Evolutionary conservation across 1,140 invertebrate species (phyloP).

Genomic region (Parapsyche elsis): DNA sequence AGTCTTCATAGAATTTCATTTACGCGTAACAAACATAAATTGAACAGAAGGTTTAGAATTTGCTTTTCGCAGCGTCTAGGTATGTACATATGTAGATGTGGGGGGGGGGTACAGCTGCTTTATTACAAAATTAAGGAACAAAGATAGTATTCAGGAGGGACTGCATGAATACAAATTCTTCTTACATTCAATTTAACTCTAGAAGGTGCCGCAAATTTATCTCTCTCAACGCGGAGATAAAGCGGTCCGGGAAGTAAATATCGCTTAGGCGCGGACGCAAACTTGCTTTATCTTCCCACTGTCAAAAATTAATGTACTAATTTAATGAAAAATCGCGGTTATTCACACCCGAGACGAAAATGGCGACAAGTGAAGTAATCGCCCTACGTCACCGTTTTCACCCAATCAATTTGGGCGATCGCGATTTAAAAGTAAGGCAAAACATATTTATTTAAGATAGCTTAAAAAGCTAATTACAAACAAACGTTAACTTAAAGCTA

Average conservation of each 20-base stretch:
- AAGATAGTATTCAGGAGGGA: constrained; percentile 26
- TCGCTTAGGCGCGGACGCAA: neutral
- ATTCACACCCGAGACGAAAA: neutral
- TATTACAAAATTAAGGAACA: constrained; percentile 40
- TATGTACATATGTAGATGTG: neutral
- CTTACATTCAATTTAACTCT: constrained; percentile 48
- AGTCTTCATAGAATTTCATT: neutral
- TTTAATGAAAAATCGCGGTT: neutral
- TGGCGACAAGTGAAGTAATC: neutral
- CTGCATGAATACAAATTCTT: constrained; percentile 45
- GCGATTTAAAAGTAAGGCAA: too few relatives aligned
- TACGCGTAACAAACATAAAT: neutral
- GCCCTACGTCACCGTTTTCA: too few relatives aligned
- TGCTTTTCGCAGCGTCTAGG: neutral
- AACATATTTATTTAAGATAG: too few relatives aligned
- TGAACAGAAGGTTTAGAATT: neutral
- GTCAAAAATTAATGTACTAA: constrained; percentile 21
- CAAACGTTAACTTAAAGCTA: too few relatives aligned
- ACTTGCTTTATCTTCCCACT: constrained; percentile 8
- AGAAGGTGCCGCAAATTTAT: constrained; percentile 45
- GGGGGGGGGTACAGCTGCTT: neutral
- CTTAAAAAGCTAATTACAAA: too few relatives aligned
- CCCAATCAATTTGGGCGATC: too few relatives aligned
- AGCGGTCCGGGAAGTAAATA: constrained; percentile 34
- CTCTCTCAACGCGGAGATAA: constrained; percentile 39